Evolutionary conservation across 2,113 vertebrate species (phyloP), one percentile per base, ranked within the genome.

Genomic region (Sebastes fasciatus): DNA sequence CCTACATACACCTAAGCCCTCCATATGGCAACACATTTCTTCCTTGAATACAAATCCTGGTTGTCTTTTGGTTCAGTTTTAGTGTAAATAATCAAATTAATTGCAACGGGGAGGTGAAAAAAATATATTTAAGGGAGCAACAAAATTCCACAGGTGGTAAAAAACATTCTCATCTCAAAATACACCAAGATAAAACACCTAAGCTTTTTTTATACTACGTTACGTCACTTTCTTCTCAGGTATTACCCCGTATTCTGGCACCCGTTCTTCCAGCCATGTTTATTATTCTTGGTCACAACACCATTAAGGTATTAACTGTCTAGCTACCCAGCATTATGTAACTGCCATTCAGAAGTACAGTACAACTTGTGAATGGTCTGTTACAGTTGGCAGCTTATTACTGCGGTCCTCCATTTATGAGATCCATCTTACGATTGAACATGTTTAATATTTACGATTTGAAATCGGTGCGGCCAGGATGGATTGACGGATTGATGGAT

Each of bases 1-100:
- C 80, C 84, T 66, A 70, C 72, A 86, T 78, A 13, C 66, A 51
- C 62, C 64, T 71, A 43, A 81, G 11, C 21, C 40, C 26, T 46
- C 71, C 71, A 77, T 73, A 83, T 77, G 67, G 70, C 77, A 16
- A 43, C 16, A 42, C 57, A 42, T 72, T 65, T 43, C 40, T 52
- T 10, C 13, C 4, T n/a, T 16, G 1, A 82, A 43, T 19, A 12
- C 4, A 68, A 52, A 17, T 21, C 8, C 14, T 43, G 8, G 43
- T 40, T 26, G n/a, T 23, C 1, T 66, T 75, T 34, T 45, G 23
- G 26, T 83, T 76, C 3, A 9, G 4, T 45, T 65, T 79, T 2
- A 51, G 2, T 10, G 7, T 34, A 51, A 62, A 48, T 52, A 2
- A 23, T 58, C 1, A 26, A 34, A 34, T 16, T 34, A 34, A 34